These are phyloP conservation scores for Apeira syringaria DNA, from an alignment of 2,888 invertebrate genomes.

Conservation along the genomic window DNA sequence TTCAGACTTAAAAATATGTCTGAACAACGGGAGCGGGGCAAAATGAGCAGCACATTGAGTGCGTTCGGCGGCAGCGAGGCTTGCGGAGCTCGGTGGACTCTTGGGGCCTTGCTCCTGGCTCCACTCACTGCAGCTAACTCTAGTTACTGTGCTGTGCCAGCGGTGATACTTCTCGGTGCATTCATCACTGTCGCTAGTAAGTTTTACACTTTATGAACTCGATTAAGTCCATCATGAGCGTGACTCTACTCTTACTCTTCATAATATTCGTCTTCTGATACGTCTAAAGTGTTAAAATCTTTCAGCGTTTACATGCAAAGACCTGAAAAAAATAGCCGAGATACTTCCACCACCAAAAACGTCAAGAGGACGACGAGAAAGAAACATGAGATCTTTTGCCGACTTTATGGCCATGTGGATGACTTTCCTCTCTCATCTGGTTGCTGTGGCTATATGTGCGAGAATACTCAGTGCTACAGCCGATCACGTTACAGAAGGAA, in stretches of 20 bases:
- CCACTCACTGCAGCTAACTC: constrained; percentile 84
- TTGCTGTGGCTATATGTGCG: constrained; percentile 85
- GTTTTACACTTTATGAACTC: too few relatives aligned
- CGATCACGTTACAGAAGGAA: constrained; percentile 84
- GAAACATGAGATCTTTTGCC: constrained; percentile 77
- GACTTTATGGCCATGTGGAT: constrained; percentile 85
- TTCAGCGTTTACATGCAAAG: constrained; percentile 68
- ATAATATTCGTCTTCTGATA: too few relatives aligned
- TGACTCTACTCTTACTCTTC: too few relatives aligned
- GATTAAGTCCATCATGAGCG: too few relatives aligned
- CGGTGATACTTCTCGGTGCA: constrained; percentile 77
- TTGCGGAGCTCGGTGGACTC: constrained; percentile 81
- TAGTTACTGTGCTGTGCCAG: constrained; percentile 82
- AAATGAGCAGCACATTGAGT: constrained; percentile 53
- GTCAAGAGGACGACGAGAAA: constrained; percentile 62
- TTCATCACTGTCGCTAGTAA: constrained; percentile 81
- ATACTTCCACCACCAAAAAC: constrained; percentile 68
- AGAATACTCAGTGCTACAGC: constrained; percentile 85
- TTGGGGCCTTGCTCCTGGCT: constrained; percentile 82
- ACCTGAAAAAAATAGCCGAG: constrained; percentile 64
- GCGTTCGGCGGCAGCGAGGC: constrained; percentile 64
- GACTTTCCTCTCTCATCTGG: constrained; percentile 82
- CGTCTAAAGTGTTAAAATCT: background rate
- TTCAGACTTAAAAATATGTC: constrained; percentile 40
- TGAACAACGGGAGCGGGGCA: constrained; percentile 44